These are phyloP conservation scores for Periparus ater DNA, from an alignment of 2,797 vertebrate genomes.

Conservation along the genomic window DNA sequence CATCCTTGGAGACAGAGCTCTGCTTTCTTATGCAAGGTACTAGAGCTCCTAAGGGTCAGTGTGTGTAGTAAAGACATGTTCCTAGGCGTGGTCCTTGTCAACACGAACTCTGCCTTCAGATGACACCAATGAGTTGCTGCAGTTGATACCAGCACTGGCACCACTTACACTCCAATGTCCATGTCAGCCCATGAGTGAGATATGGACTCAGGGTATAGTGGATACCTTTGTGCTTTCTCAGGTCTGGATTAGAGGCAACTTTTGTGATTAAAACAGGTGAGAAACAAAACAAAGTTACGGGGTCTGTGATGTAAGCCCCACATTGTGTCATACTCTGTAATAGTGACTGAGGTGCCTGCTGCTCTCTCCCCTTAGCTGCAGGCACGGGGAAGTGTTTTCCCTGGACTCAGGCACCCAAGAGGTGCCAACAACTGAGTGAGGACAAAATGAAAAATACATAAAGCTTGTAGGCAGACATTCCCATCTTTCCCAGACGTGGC, in stretches of 20 bases:
- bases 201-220: no score
- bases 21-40: neutral
- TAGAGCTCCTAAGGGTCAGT: neutral
- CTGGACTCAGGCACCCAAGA: neutral
- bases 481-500: neutral
- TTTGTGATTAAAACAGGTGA: neutral
- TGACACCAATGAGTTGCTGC: rapidly evolving
- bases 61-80: neutral
- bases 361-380: neutral
- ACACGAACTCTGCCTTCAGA: neutral
- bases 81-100: rapidly evolving
- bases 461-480: neutral
- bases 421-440: neutral
- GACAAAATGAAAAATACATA: neutral
- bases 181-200: neutral
- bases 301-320: neutral
- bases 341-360: neutral
- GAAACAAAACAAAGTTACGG: neutral
- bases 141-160: neutral
- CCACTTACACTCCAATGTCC: rapidly evolving
- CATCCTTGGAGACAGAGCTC: neutral
- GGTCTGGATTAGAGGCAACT: neutral
- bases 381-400: neutral
- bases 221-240: neutral
- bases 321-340: neutral